Percentiles rank a stretch among this genome's conserved stretches.
phyloP scores from a whole-genome alignment of 1,140 invertebrate genomes.

The Epicauta chinensis region DNA sequence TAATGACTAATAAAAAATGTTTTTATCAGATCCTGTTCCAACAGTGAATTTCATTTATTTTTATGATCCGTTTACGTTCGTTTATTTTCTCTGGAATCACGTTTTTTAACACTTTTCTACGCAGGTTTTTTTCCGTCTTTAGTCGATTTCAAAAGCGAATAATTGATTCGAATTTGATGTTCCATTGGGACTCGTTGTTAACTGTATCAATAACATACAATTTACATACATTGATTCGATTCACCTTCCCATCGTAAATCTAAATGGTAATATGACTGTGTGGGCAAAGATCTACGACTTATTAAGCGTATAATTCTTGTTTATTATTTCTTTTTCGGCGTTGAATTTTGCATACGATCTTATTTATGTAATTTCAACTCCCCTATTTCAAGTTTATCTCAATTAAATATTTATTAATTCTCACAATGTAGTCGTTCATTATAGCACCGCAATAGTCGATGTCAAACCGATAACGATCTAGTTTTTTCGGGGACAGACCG shows the following conservation, averaged over 20 bases:
- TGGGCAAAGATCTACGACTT: conserved; percentile 14
- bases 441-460: neutral
- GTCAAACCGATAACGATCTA: no score
- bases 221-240: conserved; percentile 13
- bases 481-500: no score
- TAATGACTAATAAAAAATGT: no score
- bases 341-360: no score
- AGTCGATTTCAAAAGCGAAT: no score
- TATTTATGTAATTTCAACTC: neutral
- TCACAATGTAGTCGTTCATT: neutral
- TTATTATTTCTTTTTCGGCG: neutral
- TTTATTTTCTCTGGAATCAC: no score
- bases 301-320: conserved; percentile 13
- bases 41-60: no score
- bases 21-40: no score
- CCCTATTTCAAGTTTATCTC: neutral
- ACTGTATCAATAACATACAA: conserved; percentile 14
- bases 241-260: conserved; percentile 13
- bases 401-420: neutral
- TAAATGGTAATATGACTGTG: conserved; percentile 15
- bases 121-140: no score
- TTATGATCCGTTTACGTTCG: no score
- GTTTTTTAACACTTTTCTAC: no score
- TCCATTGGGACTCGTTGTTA: conserved; percentile 4
- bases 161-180: no score